phyloP scores from a whole-genome alignment of 2,888 invertebrate genomes.

The Drosophila macrospina region DNA sequence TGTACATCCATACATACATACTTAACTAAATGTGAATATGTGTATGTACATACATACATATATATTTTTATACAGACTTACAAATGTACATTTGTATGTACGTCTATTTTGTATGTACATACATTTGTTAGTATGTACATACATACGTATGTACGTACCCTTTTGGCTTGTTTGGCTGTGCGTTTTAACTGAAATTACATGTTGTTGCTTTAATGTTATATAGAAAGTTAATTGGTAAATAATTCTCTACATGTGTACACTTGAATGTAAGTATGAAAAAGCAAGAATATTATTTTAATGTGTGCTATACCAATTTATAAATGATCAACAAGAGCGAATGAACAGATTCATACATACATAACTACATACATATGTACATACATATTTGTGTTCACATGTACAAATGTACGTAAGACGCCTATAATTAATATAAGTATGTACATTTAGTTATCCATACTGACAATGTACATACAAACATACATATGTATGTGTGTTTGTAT shows the following conservation, averaged over 20 bases:
- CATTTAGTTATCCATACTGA: constrained; percentile 7
- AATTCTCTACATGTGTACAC: neutral
- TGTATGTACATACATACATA: neutral
- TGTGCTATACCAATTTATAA: neutral
- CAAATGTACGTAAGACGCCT: constrained; percentile 4
- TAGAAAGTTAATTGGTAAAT: constrained; percentile 8
- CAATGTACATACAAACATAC: constrained; percentile 33
- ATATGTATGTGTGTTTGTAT: constrained; percentile 25
- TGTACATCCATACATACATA: constrained; percentile 21
- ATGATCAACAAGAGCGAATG: no score
- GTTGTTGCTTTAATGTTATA: constrained; percentile 7
- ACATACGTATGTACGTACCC: constrained; percentile 17
- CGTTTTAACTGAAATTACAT: no score
- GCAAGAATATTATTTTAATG: neutral
- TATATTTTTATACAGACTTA: neutral
- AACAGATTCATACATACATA: no score
- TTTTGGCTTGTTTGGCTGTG: constrained; percentile 10
- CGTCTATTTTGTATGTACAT: constrained; percentile 22
- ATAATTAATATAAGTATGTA: constrained; percentile 1
- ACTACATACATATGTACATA: no score
- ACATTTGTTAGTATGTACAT: constrained; percentile 30
- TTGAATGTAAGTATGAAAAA: neutral
- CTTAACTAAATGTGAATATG: constrained; percentile 27
- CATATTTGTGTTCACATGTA: neutral
- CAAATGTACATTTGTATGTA: neutral